Percentiles rank a stretch among this genome's conserved stretches.
These are phyloP conservation scores for Nemotelus pantherinus DNA, from an alignment of 2,888 invertebrate genomes.

Conservation along the genomic window DNA sequence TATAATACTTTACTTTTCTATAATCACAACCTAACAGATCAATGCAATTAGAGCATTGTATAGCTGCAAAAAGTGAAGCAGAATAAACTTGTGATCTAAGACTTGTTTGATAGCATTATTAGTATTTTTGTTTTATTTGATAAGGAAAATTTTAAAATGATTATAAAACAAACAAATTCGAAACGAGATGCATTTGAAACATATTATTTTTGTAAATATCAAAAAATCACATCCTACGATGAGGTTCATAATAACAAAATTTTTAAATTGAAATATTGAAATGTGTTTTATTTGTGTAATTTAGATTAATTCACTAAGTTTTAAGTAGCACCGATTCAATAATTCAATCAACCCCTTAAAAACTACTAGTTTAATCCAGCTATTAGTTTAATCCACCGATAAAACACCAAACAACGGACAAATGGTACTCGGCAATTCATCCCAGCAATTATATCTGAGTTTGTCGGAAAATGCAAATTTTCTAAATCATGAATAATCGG, in stretches of 20 bases:
- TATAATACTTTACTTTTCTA: background rate
- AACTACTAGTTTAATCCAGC: background rate
- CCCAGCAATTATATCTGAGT: too few species aligned
- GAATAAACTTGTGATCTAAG: conserved; percentile 50
- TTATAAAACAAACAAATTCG: background rate
- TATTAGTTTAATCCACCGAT: background rate
- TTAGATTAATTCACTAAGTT: background rate
- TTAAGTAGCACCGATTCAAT: background rate
- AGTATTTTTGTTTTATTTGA: conserved; percentile 43
- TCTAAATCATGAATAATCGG: too few species aligned
- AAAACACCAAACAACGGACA: too few species aligned
- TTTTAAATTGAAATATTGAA: background rate
- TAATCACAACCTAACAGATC: conserved; percentile 3
- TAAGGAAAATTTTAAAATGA: conserved; percentile 41
- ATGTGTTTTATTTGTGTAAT: background rate
- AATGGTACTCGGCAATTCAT: too few species aligned
- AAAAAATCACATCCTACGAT: conserved; percentile 19
- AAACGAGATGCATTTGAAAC: background rate
- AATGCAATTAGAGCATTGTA: conserved; percentile 4
- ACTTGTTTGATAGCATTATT: conserved; percentile 45
- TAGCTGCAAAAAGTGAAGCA: conserved; percentile 29
- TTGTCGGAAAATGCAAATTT: too few species aligned
- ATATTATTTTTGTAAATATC: conserved; percentile 37
- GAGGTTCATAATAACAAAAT: conserved; percentile 28
- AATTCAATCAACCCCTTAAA: background rate